Conservation (phyloP, 2,888 invertebrate species). For the Caenorhabditis macrosperma region DNA sequence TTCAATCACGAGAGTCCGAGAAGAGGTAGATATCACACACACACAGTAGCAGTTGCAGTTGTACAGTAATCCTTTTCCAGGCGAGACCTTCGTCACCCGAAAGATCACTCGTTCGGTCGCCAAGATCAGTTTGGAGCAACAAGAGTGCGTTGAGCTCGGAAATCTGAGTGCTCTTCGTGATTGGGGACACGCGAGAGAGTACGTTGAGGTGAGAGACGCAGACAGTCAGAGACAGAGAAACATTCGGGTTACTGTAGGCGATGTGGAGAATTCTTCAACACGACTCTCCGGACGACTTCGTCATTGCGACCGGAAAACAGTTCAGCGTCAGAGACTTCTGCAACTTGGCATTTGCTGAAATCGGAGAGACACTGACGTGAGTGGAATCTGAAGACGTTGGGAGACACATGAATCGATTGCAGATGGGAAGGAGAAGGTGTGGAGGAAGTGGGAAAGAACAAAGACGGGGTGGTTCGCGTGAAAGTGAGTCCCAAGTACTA, state of each 20-base stretch:
- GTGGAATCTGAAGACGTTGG: slow-evolving; percentile 61
- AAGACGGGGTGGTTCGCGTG: slow-evolving; percentile 87
- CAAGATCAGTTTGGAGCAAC: slow-evolving; percentile 92
- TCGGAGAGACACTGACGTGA: slow-evolving; percentile 86
- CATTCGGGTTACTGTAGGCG: slow-evolving; percentile 84
- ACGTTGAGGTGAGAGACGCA: slow-evolving; percentile 80
- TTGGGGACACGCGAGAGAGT: slow-evolving; percentile 87
- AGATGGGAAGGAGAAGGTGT: slow-evolving; percentile 91
- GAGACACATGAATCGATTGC: slow-evolving; percentile 49
- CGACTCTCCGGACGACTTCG: slow-evolving; percentile 92
- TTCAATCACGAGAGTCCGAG: slow-evolving; percentile 97
- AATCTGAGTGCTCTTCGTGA: slow-evolving; percentile 95
- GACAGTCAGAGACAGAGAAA: no score
- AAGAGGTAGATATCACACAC: slow-evolving; percentile 83
- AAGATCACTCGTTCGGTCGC: slow-evolving; percentile 98
- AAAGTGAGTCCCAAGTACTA: slow-evolving; percentile 91
- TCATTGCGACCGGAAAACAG: slow-evolving; percentile 95
- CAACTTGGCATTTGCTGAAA: slow-evolving; percentile 90
- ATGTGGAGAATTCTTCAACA: slow-evolving; percentile 99
- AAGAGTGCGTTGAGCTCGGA: slow-evolving; percentile 88
- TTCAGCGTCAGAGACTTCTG: slow-evolving; percentile 98
- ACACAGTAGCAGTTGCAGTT: no score
- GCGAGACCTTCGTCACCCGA: slow-evolving; percentile 98
- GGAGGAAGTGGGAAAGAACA: slow-evolving; percentile 88
- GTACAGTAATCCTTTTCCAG: slow-evolving; percentile 73